A percentile compares a stretch with the other conserved stretches of the same genome.
These are phyloP conservation scores for Leptodactylus fallax DNA, from an alignment of 2,797 vertebrate genomes.

Conservation along the genomic window DNA sequence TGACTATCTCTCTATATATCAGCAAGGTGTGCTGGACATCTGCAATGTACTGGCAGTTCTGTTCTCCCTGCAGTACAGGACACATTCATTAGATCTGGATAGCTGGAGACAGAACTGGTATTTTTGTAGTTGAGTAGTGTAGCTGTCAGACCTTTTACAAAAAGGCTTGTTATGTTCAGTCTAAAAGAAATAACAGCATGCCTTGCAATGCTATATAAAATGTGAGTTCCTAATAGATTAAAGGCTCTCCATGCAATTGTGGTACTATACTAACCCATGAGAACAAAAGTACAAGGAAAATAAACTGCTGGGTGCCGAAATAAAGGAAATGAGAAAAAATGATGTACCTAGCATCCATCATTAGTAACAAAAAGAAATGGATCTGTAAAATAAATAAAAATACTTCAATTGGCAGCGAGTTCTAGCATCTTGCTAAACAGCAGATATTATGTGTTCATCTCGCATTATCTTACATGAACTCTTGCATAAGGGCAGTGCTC, in stretches of 20 bases:
- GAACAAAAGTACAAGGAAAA: background rate
- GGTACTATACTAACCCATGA: background rate
- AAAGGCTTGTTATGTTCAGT: background rate
- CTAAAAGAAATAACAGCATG: slow-evolving; percentile 23
- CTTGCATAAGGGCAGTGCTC: slow-evolving; percentile 38
- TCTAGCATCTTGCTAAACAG: background rate
- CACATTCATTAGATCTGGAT: background rate
- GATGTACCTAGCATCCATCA: background rate
- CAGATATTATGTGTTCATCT: slow-evolving; percentile 35
- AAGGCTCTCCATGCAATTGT: background rate
- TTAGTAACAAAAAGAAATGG: slow-evolving; percentile 17
- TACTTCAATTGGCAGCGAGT: background rate
- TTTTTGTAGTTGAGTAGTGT: slow-evolving; percentile 9
- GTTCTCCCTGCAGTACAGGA: slow-evolving; percentile 9
- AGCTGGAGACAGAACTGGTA: background rate
- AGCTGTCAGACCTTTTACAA: slow-evolving; percentile 22
- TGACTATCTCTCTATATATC: background rate
- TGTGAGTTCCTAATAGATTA: slow-evolving; percentile 21
- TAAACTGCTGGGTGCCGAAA: background rate
- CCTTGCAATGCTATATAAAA: background rate
- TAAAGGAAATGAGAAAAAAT: slow-evolving; percentile 11
- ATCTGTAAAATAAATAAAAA: slow-evolving; percentile 28
- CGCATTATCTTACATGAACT: slow-evolving; percentile 51
- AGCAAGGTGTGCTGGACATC: no score
- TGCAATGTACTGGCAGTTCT: background rate